Conservation (phyloP, 2,888 invertebrate species). For the Hirtodrosophila histrioides region DNA sequence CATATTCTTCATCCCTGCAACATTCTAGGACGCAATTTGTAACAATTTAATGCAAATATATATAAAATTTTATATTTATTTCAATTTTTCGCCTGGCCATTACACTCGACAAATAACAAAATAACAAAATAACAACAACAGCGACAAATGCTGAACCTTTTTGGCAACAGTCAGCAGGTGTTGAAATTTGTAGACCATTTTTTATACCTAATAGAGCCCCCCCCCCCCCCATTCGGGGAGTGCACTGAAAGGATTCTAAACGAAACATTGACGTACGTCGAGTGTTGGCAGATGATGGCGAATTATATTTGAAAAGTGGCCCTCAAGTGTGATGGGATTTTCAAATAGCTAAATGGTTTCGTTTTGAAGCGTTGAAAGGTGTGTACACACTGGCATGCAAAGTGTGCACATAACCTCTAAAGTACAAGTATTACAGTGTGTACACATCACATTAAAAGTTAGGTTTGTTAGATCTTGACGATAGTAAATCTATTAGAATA, state of each 20-base stretch:
- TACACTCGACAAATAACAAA: slow-evolving; percentile 27
- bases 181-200: slow-evolving; percentile 54
- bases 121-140: slow-evolving; percentile 17
- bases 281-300: slow-evolving; percentile 45
- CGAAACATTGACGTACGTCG: slow-evolving; percentile 31
- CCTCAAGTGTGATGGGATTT: slow-evolving; percentile 43
- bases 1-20: neutral
- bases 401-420: neutral
- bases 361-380: neutral
- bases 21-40: slow-evolving; percentile 36
- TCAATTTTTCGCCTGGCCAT: slow-evolving; percentile 30
- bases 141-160: slow-evolving; percentile 32
- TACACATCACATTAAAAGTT: no score
- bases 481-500: no score
- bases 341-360: slow-evolving; percentile 8
- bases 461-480: no score
- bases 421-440: no score
- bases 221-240: neutral
- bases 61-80: slow-evolving; percentile 24
- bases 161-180: slow-evolving; percentile 49
- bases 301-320: slow-evolving; percentile 53
- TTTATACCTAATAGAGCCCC: slow-evolving; percentile 17
- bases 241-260: slow-evolving; percentile 13
- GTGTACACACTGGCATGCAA: slow-evolving; percentile 5
- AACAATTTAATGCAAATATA: slow-evolving; percentile 48